Conservation (phyloP, 2,113 vertebrate species). For the Charina bottae region DNA sequence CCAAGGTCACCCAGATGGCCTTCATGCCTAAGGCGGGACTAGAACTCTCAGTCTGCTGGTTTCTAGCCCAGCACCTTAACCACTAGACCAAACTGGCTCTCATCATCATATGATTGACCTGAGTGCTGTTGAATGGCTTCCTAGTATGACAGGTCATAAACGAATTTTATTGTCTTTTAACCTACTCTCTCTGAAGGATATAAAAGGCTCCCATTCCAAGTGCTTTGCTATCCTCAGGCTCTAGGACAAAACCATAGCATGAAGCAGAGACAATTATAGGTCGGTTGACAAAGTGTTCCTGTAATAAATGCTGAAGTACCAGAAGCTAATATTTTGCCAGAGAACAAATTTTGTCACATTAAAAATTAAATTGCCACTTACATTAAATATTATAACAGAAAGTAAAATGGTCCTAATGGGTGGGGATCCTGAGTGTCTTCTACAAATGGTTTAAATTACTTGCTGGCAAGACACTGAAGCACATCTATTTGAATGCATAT, state of each 20-base stretch:
- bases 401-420: slow-evolving; percentile 20
- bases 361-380: slow-evolving; percentile 22
- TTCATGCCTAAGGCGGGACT: too few relatives aligned
- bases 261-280: not conserved
- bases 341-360: slow-evolving; percentile 4
- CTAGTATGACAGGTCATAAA: too few relatives aligned
- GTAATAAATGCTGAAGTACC: not conserved
- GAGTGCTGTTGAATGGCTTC: too few relatives aligned
- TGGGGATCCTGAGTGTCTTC: slow-evolving; percentile 44
- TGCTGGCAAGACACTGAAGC: slow-evolving; percentile 59
- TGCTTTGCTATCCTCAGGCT: not conserved
- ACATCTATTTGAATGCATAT: slow-evolving; percentile 33
- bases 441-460: slow-evolving; percentile 57
- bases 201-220: not conserved
- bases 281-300: not conserved
- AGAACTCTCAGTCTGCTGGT: too few relatives aligned
- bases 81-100: too few relatives aligned
- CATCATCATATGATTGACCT: too few relatives aligned
- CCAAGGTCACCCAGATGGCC: too few relatives aligned
- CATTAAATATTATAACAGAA: slow-evolving; percentile 34
- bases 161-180: too few relatives aligned
- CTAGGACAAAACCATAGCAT: not conserved
- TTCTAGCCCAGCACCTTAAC: too few relatives aligned
- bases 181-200: not conserved
- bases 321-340: not conserved